Evolutionary conservation across 1,140 invertebrate species (phyloP), one percentile per base, ranked within the genome.

Genomic region (Reticulitermes speratus): DNA sequence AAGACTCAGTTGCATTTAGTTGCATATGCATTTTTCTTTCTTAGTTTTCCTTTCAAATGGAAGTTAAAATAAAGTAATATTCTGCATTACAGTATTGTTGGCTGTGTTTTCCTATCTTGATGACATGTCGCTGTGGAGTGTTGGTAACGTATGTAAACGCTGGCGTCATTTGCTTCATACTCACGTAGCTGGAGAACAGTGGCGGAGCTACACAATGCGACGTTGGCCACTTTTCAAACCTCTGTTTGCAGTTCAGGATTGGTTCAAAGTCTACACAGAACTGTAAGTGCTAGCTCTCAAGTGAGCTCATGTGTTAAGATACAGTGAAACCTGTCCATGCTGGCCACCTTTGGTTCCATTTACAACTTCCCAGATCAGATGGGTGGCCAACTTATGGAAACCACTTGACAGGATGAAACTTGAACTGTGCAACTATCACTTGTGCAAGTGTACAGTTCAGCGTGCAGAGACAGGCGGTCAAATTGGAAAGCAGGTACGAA

Each of bases 91-190:
- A 95, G 97, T 99, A 86, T 92, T 98, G 88, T 92, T 98, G 21
- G 94, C 95, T 82, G 96, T 98, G 87, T 98, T 99, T 90, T 95
- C 95, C 44, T 96, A 97, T 90, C 91, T 98, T 88, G 97, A 99
- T 90, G 97, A 98, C 90, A 94, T 98, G 87, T 98, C 97, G 9
- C 91, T 98, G 87, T 97, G 96, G 95, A 95, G 95, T 90, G 95
- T 96, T 87, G 94, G 96, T 87, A 95, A 96, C 91, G 97, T 98
- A 32, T 98, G 97, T 90, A 92, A 94, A 88, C 94, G 96, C 88
- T 98, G 97, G 97, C 93, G 94, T 83, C 93, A 95, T 38, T 93
- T 98, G 44, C 91, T 98, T 59, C 93, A 94, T 83, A 94, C 94
- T 48, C 95, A 97, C 88, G 93, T 96, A 82, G 93, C 95, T 2